Evolutionary conservation across 35 echinoderm and acorn worm genomes (phyloP), one percentile per base, ranked within the genome.

Genomic region (Apostichopus californicus): DNA sequence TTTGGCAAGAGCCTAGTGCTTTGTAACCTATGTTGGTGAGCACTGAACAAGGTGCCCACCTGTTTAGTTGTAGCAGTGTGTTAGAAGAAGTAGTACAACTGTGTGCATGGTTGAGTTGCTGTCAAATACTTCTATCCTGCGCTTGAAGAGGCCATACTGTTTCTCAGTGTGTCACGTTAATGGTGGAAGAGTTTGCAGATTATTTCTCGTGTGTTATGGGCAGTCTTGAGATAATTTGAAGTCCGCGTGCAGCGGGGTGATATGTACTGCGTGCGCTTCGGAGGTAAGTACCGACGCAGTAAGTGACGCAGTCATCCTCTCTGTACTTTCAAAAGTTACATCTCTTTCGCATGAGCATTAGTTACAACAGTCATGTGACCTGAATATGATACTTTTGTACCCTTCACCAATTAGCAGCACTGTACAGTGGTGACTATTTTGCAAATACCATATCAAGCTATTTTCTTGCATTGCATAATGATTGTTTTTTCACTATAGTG

Each of bases 31-130:
- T 22, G 55, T 58, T 85, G 34, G 34, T 46, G 34, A 46, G 56
- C 18, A 59, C 9, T 81, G 20, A 46, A 46, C 34, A 59, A 85
- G 81, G 55, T 24, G 81, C 81, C 81, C 81, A 85, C 81, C 81
- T 85, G 81, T 85, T 85, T 24, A 59, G 17, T 75, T 13, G 54
- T 54, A 15, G 7, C 17, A 58, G 81, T 85, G 9, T 59, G 25
- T 81, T 46, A 46, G 34, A 46, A 46, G 34, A 46, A 46, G 78
- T 24, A 81, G 54, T 6, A 55, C 9, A 58, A 55, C 21, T 85
- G 14, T 14, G 15, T 54, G 21, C 11, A 28, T 13, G 12, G 5
- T 15, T 34, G 78, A 20, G 14, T 9, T 81, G 28, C 26, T 81
- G 78, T 14, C 6, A 28, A 81, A 55, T 24, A n/a, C 55, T 18